Evolutionary conservation across 2,113 vertebrate genomes (phyloP), one percentile per base, ranked within the genome.

Genomic region (Albula glossodonta): DNA sequence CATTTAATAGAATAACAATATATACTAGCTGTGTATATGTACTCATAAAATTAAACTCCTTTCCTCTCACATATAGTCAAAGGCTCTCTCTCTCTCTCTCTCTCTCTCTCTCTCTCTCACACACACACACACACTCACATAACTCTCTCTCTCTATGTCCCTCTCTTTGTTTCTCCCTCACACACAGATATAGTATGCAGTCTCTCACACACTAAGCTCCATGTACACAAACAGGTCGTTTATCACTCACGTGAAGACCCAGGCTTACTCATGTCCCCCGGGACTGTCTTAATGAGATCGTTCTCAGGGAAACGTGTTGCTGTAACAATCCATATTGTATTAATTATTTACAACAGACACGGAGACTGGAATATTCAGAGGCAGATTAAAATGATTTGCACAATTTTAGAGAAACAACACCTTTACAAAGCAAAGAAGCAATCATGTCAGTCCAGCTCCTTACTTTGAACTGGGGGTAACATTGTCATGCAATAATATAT

Each of bases 241-340:
- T 51, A 87, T 91, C 88, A 87, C 74, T 8, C 8, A 5, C 10
- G 70, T 74, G 70, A 74, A 70, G 22, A 74, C n/a, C 4, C 70
- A 74, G 77, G 74, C 83, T 84, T 49, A 83, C 78, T 77, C 82
- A 66, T 78, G 81, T 88, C 86, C 86, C 60, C 89, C 11, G 49
- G 84, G 85, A 77, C 84, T 52, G 57, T 80, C 82, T 78, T 89
- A 86, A 90, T 91, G 84, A 87, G 78, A 89, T 89, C 84, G 80
- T 80, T n/a, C 70, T 79, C 81, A 84, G 82, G 87, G 78, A 57
- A 86, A 90, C 85, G 82, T 86, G 84, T 84, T 85, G 81, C 85
- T 85, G 57, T 80, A 85, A 85, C 74, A 51, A 80, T 53, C 70
- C 87, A 85, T 88, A 87, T 90, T 89, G 89, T 86, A 63, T 89